Percentiles rank a stretch among this genome's conserved stretches.
phyloP scores from a whole-genome alignment of 2,888 invertebrate species.

The Phoronis australis region DNA sequence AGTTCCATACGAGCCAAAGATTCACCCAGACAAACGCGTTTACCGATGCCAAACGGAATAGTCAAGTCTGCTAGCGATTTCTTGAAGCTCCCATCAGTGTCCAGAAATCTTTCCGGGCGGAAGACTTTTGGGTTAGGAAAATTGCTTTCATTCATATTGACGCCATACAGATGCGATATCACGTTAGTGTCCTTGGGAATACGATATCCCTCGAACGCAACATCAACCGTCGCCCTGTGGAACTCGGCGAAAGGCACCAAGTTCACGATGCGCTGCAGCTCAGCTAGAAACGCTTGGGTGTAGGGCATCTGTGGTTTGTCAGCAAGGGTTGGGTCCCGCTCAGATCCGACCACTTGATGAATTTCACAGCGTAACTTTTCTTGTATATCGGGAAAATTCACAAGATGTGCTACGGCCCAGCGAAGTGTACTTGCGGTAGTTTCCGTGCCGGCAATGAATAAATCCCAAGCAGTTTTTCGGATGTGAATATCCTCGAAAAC shows the following conservation, averaged over 20 bases:
- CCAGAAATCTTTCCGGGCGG: slow-evolving; percentile 16
- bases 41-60: too few relatives aligned
- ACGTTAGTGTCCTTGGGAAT: slow-evolving; percentile 20
- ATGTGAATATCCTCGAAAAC: too few relatives aligned
- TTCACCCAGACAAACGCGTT: too few relatives aligned
- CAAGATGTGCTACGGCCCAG: too few relatives aligned
- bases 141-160: slow-evolving; percentile 11
- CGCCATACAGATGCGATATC: slow-evolving; percentile 15
- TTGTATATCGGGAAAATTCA: too few relatives aligned
- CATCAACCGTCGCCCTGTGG: slow-evolving; percentile 17
- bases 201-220: slow-evolving; percentile 20
- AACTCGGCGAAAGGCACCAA: slow-evolving; percentile 25
- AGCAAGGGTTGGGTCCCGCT: slow-evolving; percentile 4
- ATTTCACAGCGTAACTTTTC: slow-evolving; percentile 52
- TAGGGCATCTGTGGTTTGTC: slow-evolving; percentile 11
- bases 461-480: too few relatives aligned
- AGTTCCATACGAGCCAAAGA: too few relatives aligned
- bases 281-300: slow-evolving; percentile 22
- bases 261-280: slow-evolving; percentile 17
- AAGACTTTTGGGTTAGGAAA: slow-evolving; percentile 12
- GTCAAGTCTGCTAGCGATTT: too few relatives aligned
- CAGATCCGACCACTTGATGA: slow-evolving; percentile 40
- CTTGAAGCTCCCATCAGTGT: too few relatives aligned
- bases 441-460: too few relatives aligned
- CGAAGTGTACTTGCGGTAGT: too few relatives aligned